Conservation (phyloP, 2,888 invertebrate genomes). For the Sesia apiformis region DNA sequence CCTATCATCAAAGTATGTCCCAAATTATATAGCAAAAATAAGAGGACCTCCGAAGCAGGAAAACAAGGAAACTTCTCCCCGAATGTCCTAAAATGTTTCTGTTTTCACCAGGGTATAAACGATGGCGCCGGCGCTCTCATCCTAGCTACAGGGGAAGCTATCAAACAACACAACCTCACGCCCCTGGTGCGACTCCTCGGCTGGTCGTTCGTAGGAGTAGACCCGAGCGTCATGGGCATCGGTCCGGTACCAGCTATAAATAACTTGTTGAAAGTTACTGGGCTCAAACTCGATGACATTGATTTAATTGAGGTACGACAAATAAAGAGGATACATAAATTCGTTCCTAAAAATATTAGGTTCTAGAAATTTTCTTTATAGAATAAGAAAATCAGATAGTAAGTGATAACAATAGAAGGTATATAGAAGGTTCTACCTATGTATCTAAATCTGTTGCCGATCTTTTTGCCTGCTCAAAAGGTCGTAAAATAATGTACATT, state of each 20-base stretch:
- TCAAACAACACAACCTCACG: conserved; percentile 79
- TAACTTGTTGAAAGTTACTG: conserved; percentile 83
- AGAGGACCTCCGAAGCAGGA: too few species aligned
- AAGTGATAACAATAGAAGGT: too few species aligned
- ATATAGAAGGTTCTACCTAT: too few species aligned
- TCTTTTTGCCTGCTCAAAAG: too few species aligned
- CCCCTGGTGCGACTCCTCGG: conserved; percentile 92
- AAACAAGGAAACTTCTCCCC: too few species aligned
- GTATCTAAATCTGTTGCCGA: not conserved
- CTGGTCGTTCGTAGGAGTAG: conserved; percentile 92
- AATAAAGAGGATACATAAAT: not conserved
- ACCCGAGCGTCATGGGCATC: conserved; percentile 97
- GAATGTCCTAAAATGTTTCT: too few species aligned
- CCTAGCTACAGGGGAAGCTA: conserved; percentile 91
- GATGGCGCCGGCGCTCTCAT: conserved; percentile 95
- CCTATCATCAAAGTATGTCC: too few species aligned
- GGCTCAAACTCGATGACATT: conserved; percentile 85
- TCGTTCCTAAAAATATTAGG: not conserved
- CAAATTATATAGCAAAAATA: too few species aligned
- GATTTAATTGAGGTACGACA: conserved; percentile 89
- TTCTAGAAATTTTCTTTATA: too few species aligned
- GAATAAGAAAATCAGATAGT: too few species aligned
- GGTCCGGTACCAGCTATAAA: conserved; percentile 66
- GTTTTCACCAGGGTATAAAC: conserved; percentile 83
- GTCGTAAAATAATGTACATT: too few species aligned